phyloP scores from a whole-genome alignment of 2,113 vertebrate species.

The Clarias batrachus region DNA sequence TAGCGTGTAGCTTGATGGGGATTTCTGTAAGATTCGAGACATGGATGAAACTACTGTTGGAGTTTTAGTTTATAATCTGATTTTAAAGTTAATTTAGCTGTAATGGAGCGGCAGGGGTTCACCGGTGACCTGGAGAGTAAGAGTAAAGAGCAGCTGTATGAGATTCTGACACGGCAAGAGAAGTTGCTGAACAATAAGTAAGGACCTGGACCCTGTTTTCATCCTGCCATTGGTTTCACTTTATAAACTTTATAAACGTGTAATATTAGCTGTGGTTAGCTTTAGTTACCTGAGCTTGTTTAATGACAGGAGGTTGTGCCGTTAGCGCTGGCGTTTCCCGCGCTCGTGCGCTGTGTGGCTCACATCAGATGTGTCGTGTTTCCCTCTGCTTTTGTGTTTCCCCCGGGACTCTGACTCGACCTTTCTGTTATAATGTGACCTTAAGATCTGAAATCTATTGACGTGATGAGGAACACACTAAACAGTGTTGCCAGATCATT shows the following conservation, averaged over 20 bases:
- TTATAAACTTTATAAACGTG: background rate
- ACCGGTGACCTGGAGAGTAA: conserved; percentile 67
- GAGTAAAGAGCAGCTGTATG: conserved; percentile 78
- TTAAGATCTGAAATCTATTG: background rate
- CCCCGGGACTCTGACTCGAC: too few relatives aligned
- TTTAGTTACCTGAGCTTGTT: background rate
- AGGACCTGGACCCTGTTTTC: conserved; percentile 45
- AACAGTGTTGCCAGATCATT: background rate
- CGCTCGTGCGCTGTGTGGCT: too few relatives aligned
- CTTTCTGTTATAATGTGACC: too few relatives aligned
- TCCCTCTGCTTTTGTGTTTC: too few relatives aligned
- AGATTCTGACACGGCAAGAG: conserved; percentile 83
- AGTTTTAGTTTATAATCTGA: background rate
- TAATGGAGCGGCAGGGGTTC: conserved; percentile 66
- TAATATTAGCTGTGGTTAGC: background rate
- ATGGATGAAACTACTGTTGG: background rate
- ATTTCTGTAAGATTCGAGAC: background rate
- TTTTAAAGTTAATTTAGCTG: background rate
- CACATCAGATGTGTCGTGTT: too few relatives aligned
- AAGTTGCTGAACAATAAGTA: conserved; percentile 83
- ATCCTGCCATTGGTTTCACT: background rate
- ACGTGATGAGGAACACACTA: background rate
- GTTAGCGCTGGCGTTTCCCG: background rate
- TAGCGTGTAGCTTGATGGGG: background rate
- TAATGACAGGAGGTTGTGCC: background rate